Percentiles rank a stretch among this genome's conserved stretches.
Evolutionary conservation across 2,888 invertebrate species (phyloP).

Genomic region (Balanococcus diminutus): DNA sequence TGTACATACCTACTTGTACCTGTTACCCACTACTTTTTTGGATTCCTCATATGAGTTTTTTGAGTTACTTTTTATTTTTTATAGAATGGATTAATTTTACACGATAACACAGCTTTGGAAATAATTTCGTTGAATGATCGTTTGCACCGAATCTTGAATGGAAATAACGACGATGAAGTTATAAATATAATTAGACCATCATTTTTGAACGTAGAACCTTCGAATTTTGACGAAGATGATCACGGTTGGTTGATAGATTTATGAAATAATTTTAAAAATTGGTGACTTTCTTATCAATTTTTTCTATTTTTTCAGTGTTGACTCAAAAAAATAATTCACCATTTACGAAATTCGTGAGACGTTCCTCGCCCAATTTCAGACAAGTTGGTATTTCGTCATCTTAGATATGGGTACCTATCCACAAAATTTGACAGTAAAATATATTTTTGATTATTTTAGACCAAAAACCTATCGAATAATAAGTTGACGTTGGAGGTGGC

Average conservation of each 20-base stretch:
- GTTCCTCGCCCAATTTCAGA: background rate
- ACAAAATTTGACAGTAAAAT: background rate
- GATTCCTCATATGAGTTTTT: background rate
- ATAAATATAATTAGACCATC: slow-evolving; percentile 13
- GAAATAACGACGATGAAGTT: background rate
- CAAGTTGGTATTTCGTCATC: background rate
- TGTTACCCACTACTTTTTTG: background rate
- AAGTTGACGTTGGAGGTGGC: slow-evolving; percentile 73
- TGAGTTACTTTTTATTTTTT: background rate
- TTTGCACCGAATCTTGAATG: background rate
- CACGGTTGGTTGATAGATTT: background rate
- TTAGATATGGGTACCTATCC: background rate
- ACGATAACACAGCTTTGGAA: background rate
- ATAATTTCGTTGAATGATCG: background rate
- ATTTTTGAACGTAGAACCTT: background rate
- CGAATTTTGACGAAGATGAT: background rate
- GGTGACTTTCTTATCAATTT: background rate
- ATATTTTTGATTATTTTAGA: background rate
- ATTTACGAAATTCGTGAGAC: slow-evolving; percentile 56
- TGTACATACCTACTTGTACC: background rate
- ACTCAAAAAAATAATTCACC: slow-evolving; percentile 46
- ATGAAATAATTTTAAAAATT: background rate
- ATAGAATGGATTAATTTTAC: slow-evolving; percentile 3
- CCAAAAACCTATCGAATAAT: slow-evolving; percentile 50
- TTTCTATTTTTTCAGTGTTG: background rate